Base-by-base conservation (phyloP, 2,113 vertebrate genomes). In the Nothoprocta pentlandii region DNA sequence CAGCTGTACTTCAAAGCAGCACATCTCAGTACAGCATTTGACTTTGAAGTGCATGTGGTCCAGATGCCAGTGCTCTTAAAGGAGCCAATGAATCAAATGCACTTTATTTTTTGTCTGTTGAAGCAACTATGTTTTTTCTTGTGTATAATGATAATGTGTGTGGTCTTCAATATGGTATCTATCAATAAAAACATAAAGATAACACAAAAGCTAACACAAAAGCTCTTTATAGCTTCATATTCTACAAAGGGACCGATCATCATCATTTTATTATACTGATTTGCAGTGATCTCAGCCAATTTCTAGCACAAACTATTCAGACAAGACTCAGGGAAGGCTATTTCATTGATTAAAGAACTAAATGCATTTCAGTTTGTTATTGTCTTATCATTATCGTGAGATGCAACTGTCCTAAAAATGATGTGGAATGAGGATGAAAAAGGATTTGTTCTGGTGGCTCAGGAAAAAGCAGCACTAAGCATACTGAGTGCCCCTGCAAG, bases 1-100 rank as follows among this genome's bases (percentile, higher is more conserved):
- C 96, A 97, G 94, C 96, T 94, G 94, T 92, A 97, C 97, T 97
- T 97, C 97, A 97, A 97, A 97, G 97, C 80, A 92, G 77, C 86
- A 95, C 94, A 94, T 94, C 80, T 93, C 95, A 67, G 61, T 90
- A 78, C 70, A 92, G 61, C 77, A 56, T 94, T 96, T 89, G 89
- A 70, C 96, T 97, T 97, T 97, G 97, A 97, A 97, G 96, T 97
- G 85, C 94, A 91, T 97, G 96, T 95, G 93, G 95, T 97, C 95
- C 96, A 97, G 96, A 97, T 94, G 95, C 92, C 89, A 87, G 92
- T 77, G 36, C 89, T 95, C 94, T 96, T 95, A 97, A 96, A 96
- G 95, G 71, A 95, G 92, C 67, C 14, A 51, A 92, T 93, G 85
- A 95, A 95, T 95, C 89, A 95, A 92, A 53, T 73, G 67, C 49